phyloP scores from a whole-genome alignment of 2,888 invertebrate species.

The Latheticus oryzae region DNA sequence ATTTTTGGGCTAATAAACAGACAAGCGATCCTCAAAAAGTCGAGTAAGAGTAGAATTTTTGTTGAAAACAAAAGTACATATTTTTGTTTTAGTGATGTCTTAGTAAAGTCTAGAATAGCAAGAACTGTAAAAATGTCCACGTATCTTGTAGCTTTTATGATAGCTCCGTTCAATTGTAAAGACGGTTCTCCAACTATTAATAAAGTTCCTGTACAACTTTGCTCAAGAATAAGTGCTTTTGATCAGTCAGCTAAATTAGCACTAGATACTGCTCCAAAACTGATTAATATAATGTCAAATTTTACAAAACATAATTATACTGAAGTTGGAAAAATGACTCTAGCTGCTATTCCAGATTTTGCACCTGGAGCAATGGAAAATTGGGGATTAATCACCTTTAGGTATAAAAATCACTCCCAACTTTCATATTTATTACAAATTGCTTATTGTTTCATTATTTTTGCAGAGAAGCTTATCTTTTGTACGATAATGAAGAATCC shows the following conservation, averaged over 20 bases:
- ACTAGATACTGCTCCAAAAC: neutral
- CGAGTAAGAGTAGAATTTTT: no score
- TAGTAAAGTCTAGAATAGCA: constrained; percentile 3
- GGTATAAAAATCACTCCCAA: constrained; percentile 67
- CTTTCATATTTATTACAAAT: no score
- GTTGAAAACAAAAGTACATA: no score
- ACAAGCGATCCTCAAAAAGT: no score
- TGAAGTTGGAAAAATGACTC: constrained; percentile 73
- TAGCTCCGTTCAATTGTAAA: constrained; percentile 46
- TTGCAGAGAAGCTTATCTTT: constrained; percentile 47
- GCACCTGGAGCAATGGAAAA: constrained; percentile 92
- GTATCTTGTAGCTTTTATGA: constrained; percentile 45
- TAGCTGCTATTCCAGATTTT: constrained; percentile 87
- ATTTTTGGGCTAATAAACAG: no score
- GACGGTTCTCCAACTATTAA: neutral
- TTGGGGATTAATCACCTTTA: constrained; percentile 89
- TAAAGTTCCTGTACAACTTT: neutral
- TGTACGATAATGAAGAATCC: constrained; percentile 47
- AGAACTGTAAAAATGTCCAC: constrained; percentile 45
- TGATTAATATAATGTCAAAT: constrained; percentile 42
- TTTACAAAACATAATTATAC: constrained; percentile 56
- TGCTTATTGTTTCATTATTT: no score
- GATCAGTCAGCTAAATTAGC: no score
- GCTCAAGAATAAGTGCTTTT: constrained; percentile 1
- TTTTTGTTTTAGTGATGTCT: neutral